Evolutionary conservation across 2,113 vertebrate species (phyloP).

Genomic region (Charadrius vociferus): DNA sequence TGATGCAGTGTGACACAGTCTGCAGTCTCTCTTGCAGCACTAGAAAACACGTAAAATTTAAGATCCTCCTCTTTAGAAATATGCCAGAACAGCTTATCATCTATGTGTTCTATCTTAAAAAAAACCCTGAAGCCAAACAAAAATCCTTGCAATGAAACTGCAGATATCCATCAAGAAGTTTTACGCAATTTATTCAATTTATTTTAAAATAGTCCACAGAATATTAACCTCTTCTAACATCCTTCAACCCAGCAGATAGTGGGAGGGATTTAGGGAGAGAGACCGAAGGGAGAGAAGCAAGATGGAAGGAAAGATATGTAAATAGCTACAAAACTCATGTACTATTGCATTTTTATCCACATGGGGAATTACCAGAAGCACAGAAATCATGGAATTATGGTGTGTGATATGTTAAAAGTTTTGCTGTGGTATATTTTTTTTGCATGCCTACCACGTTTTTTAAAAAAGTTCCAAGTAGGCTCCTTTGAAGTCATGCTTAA

Average conservation of each 20-base stretch:
- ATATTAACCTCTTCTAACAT: background rate
- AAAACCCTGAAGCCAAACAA: background rate
- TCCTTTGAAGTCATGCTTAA: background rate
- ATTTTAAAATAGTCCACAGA: background rate
- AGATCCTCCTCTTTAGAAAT: background rate
- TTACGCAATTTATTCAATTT: background rate
- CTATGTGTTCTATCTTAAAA: background rate
- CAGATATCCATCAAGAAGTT: background rate
- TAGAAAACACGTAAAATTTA: background rate
- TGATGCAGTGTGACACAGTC: background rate
- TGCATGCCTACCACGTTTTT: background rate
- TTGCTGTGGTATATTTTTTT: background rate
- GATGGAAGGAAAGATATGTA: fast-evolving
- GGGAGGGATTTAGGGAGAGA: background rate
- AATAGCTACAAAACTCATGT: background rate
- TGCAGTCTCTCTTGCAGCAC: background rate
- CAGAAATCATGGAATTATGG: background rate
- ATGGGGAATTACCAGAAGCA: background rate
- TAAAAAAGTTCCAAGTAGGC: background rate
- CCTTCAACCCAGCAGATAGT: background rate
- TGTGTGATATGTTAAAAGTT: background rate
- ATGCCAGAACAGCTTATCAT: background rate
- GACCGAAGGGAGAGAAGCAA: background rate
- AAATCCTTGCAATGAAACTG: background rate
- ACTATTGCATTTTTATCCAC: background rate